Conservation (phyloP, 2,888 invertebrate species). For the Eumacrocentrus americanus region DNA sequence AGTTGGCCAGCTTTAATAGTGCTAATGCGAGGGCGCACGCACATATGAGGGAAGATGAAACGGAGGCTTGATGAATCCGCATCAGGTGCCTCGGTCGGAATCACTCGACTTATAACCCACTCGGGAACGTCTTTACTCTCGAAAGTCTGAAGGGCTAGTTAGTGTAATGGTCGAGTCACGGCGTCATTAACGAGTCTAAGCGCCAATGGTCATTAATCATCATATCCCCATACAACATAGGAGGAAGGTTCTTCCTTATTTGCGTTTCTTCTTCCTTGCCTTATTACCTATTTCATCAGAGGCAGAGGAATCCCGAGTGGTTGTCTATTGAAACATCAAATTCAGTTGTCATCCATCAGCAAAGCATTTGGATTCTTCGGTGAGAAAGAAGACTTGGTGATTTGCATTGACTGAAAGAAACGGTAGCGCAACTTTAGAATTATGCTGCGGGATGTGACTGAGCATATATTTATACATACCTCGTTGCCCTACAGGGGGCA, state of each 20-base stretch:
- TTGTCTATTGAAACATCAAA: conserved; percentile 28
- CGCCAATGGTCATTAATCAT: conserved; percentile 59
- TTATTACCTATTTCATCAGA: conserved; percentile 20
- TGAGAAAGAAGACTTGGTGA: background rate
- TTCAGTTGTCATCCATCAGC: conserved; percentile 21
- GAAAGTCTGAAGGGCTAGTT: conserved; percentile 51
- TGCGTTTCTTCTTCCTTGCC: conserved; percentile 21
- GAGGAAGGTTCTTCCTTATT: conserved; percentile 21
- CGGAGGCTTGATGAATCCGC: conserved; percentile 28
- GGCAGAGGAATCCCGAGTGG: background rate
- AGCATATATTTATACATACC: conserved; percentile 5
- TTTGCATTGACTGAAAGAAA: conserved; percentile 21
- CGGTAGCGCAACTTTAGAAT: conserved; percentile 15
- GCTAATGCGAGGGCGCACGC: conserved; percentile 10
- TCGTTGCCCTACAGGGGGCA: conserved; percentile 53
- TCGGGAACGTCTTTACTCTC: conserved; percentile 29
- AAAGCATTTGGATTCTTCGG: background rate
- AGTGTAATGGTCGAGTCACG: conserved; percentile 59
- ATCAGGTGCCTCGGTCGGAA: conserved; percentile 26
- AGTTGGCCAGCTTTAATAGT: conserved; percentile 24
- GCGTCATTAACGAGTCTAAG: conserved; percentile 55
- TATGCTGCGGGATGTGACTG: background rate
- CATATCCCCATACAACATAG: conserved; percentile 36
- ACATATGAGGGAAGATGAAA: conserved; percentile 17
- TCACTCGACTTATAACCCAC: conserved; percentile 25